Evolutionary conservation across 2,797 vertebrate genomes (phyloP).

Genomic region (Schizothorax lantsangensis): DNA sequence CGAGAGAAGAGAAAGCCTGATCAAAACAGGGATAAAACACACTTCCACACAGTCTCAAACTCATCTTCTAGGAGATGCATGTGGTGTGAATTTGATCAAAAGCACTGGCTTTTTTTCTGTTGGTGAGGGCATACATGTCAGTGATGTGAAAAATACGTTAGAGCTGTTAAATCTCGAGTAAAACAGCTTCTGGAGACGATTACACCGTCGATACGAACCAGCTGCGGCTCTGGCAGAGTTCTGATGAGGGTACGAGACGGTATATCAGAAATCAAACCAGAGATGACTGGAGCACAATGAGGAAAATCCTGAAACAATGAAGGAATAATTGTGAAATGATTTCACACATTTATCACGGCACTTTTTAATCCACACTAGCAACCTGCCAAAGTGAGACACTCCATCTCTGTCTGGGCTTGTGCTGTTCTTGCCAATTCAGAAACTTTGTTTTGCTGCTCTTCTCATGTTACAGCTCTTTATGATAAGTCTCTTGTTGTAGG

Average conservation of each 20-base stretch:
- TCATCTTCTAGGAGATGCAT: slow-evolving; percentile 80
- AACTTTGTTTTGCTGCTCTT: background rate
- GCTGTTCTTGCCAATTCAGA: background rate
- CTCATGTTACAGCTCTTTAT: background rate
- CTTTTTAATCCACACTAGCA: slow-evolving; percentile 10
- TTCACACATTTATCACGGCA: slow-evolving; percentile 16
- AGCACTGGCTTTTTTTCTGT: slow-evolving; percentile 65
- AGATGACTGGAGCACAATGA: slow-evolving; percentile 6
- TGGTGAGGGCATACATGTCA: slow-evolving; percentile 68
- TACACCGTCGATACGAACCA: slow-evolving; percentile 80
- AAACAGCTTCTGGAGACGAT: slow-evolving; percentile 81
- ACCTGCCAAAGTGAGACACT: slow-evolving; percentile 14
- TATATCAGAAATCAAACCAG: slow-evolving; percentile 51
- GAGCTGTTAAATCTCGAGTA: slow-evolving; percentile 82
- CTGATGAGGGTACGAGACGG: slow-evolving; percentile 42
- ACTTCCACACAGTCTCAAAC: slow-evolving; percentile 55
- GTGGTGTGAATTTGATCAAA: slow-evolving; percentile 87
- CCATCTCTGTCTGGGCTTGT: background rate
- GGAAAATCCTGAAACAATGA: slow-evolving; percentile 24
- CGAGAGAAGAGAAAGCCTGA: slow-evolving; percentile 63
- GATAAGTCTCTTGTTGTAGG: background rate
- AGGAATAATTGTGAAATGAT: slow-evolving; percentile 16
- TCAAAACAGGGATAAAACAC: slow-evolving; percentile 70
- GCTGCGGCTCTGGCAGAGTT: slow-evolving; percentile 67
- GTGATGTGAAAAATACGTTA: slow-evolving; percentile 82